These are phyloP conservation scores for Oconnorella tubifera DNA, from an alignment of 2,888 invertebrate species.

Conservation along the genomic window DNA sequence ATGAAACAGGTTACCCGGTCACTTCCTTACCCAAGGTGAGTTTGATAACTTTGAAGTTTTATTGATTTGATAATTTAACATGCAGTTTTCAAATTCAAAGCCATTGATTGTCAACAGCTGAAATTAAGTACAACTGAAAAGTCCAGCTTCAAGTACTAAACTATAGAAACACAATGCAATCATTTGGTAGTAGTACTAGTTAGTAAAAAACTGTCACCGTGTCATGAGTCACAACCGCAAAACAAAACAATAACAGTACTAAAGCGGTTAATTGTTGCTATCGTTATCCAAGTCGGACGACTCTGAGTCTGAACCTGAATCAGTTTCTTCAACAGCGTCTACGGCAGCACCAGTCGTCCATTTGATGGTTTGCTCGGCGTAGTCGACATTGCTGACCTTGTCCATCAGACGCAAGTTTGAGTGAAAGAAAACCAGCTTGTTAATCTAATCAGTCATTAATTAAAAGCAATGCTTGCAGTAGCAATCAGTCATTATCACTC, in stretches of 20 bases:
- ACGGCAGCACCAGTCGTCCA: constrained; percentile 2
- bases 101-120: constrained; percentile 1
- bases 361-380: constrained; percentile 2
- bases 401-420: constrained; percentile 1
- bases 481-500: constrained; percentile 1
- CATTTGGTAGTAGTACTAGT: background rate
- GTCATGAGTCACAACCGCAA: background rate
- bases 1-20: background rate
- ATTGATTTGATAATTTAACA: constrained; percentile 2
- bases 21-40: constrained; percentile 1
- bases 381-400: constrained; percentile 1
- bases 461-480: constrained; percentile 1
- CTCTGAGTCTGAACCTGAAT: constrained; percentile 1
- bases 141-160: background rate
- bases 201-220: background rate
- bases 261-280: background rate
- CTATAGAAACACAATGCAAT: background rate
- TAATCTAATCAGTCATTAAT: background rate
- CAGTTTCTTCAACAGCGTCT: constrained; percentile 1
- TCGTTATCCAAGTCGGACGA: constrained; percentile 1
- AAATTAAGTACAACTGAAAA: constrained; percentile 1
- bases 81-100: constrained; percentile 2
- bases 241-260: constrained; percentile 1
- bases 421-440: constrained; percentile 1
- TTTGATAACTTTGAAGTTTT: background rate